phyloP scores from a whole-genome alignment of 2,888 invertebrate genomes.

The Argyra leucocephala region DNA sequence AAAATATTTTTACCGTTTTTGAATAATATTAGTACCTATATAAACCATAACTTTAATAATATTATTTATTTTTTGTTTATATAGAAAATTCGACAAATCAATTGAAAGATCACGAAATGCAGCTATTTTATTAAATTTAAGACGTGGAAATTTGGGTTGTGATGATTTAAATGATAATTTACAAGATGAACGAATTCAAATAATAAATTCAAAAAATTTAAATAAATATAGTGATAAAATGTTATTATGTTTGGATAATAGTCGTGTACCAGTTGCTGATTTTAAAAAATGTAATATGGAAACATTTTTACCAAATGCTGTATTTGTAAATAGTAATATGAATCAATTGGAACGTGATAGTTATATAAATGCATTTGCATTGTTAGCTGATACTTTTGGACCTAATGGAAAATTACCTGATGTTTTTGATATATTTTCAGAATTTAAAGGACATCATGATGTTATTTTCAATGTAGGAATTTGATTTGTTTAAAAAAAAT shows the following conservation, averaged over 20 bases:
- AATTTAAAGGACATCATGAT: slow-evolving; percentile 33
- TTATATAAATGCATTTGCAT: slow-evolving; percentile 36
- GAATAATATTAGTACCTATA: neutral
- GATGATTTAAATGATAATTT: slow-evolving; percentile 26
- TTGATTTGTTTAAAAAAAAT: neutral
- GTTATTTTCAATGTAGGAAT: slow-evolving; percentile 38
- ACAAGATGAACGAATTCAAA: slow-evolving; percentile 30
- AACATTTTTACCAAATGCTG: slow-evolving; percentile 34
- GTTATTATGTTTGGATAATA: slow-evolving; percentile 36
- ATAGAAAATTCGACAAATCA: slow-evolving; percentile 34
- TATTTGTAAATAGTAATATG: slow-evolving; percentile 33
- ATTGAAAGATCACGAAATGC: slow-evolving; percentile 35
- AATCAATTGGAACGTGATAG: slow-evolving; percentile 37
- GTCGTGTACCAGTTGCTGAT: slow-evolving; percentile 36
- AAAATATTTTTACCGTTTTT: neutral
- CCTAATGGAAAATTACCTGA: slow-evolving; percentile 33
- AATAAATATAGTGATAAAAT: slow-evolving; percentile 35
- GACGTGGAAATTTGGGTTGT: slow-evolving; percentile 34
- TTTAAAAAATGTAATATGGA: slow-evolving; percentile 37
- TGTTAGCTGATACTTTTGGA: slow-evolving; percentile 38
- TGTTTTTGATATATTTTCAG: slow-evolving; percentile 40
- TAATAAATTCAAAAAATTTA: slow-evolving; percentile 35
- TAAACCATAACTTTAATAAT: neutral
- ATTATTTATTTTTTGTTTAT: neutral
- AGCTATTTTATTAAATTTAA: slow-evolving; percentile 36